Conservation (phyloP, 2,113 vertebrate genomes). For the Strigops habroptila region DNA sequence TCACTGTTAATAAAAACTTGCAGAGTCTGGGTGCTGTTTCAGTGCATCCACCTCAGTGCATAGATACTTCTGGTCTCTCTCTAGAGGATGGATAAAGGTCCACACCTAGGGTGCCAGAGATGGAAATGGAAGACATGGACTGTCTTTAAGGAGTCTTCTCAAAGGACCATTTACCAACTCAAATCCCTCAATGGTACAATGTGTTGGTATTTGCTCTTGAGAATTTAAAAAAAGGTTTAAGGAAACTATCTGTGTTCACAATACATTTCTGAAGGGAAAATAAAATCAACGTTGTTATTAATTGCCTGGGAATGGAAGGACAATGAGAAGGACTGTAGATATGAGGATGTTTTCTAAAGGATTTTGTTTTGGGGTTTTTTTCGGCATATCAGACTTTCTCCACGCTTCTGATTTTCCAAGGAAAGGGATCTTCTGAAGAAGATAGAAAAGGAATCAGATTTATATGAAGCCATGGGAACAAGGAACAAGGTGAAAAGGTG, state of each 20-base stretch:
- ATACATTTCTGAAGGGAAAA: background rate
- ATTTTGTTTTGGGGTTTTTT: background rate
- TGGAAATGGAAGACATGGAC: background rate
- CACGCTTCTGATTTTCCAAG: background rate
- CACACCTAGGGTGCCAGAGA: background rate
- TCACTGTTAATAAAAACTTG: background rate
- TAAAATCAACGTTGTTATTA: background rate
- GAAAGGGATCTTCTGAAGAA: background rate
- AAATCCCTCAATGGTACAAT: background rate
- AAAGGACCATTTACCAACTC: background rate
- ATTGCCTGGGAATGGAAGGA: background rate
- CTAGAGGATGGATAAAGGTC: background rate
- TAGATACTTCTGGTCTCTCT: background rate
- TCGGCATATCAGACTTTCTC: background rate
- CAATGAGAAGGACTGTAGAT: background rate
- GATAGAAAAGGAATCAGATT: background rate
- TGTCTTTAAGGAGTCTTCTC: background rate
- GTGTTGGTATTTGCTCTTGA: background rate
- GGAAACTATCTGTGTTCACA: background rate
- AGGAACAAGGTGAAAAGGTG: background rate
- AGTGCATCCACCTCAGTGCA: background rate
- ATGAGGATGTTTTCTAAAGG: background rate
- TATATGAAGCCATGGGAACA: background rate
- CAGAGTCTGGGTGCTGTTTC: background rate
- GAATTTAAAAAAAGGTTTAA: background rate